Evolutionary conservation across 2,888 invertebrate species (phyloP).

Genomic region (Anodontia alba): DNA sequence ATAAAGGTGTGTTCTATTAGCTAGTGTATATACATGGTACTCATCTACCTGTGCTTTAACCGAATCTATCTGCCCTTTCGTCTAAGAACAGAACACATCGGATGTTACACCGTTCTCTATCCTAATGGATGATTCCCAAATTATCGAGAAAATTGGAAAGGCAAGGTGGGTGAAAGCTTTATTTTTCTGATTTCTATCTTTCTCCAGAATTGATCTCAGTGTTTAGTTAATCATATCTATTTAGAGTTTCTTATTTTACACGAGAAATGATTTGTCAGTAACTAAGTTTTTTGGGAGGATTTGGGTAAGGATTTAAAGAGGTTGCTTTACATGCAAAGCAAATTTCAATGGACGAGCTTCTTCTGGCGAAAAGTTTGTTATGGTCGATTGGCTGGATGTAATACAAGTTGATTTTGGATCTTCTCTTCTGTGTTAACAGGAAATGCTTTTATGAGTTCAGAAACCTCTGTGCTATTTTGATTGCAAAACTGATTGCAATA

Average conservation of each 20-base stretch:
- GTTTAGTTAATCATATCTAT: neutral
- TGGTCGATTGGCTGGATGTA: too few species aligned
- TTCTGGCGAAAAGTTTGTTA: too few species aligned
- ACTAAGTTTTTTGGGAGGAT: too few species aligned
- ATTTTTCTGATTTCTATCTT: constrained; percentile 24
- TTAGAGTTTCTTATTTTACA: neutral
- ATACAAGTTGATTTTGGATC: too few species aligned
- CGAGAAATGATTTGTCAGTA: too few species aligned
- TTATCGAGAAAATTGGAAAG: constrained; percentile 54
- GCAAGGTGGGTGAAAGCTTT: constrained; percentile 43
- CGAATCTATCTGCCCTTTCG: neutral
- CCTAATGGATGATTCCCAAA: constrained; percentile 57
- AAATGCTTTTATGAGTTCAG: neutral
- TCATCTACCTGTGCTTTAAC: neutral
- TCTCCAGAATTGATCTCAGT: neutral
- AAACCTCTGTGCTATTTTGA: neutral
- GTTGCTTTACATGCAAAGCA: too few species aligned
- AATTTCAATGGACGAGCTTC: too few species aligned
- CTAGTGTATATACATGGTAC: constrained; percentile 12
- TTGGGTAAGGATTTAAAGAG: too few species aligned
- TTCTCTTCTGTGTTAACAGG: neutral
- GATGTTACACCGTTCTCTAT: neutral
- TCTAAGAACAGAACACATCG: neutral
- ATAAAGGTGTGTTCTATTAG: constrained; percentile 18
- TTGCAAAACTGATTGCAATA: neutral